These are phyloP conservation scores for Narcine bancroftii DNA, from an alignment of 2,113 vertebrate genomes.

Conservation along the genomic window DNA sequence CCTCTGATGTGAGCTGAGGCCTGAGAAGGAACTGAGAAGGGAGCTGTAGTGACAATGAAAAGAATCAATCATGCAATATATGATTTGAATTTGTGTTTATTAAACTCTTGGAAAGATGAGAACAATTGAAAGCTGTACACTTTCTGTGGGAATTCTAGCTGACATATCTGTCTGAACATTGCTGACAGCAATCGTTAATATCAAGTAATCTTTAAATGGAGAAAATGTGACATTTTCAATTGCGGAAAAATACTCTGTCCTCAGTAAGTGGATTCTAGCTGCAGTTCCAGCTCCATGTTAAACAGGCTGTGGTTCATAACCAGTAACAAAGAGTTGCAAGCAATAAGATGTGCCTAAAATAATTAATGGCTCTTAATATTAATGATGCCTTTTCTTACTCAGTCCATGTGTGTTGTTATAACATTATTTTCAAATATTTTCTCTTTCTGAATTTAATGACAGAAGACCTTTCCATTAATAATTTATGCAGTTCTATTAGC, in stretches of 20 bases:
- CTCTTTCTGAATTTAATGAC: neutral
- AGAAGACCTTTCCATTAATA: neutral
- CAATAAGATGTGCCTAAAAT: neutral
- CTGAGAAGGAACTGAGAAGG: too few species aligned
- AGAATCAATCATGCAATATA: neutral
- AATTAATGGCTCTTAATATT: neutral
- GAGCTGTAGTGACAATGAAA: neutral
- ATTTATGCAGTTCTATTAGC: neutral
- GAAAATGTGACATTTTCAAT: neutral
- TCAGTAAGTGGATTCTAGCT: neutral
- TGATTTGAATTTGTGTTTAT: neutral
- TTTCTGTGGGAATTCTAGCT: neutral
- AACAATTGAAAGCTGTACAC: neutral
- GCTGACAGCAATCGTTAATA: neutral
- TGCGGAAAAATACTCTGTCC: neutral
- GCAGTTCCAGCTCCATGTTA: neutral
- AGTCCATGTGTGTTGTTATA: neutral
- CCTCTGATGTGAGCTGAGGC: neutral
- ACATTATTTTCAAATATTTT: neutral
- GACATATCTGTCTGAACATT: neutral
- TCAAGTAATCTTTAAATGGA: neutral
- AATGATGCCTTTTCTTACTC: neutral
- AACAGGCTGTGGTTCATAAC: neutral
- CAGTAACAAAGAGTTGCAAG: neutral
- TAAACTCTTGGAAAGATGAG: neutral